phyloP scores from a whole-genome alignment of 2,797 vertebrate genomes.

The Propithecus perrieri region DNA sequence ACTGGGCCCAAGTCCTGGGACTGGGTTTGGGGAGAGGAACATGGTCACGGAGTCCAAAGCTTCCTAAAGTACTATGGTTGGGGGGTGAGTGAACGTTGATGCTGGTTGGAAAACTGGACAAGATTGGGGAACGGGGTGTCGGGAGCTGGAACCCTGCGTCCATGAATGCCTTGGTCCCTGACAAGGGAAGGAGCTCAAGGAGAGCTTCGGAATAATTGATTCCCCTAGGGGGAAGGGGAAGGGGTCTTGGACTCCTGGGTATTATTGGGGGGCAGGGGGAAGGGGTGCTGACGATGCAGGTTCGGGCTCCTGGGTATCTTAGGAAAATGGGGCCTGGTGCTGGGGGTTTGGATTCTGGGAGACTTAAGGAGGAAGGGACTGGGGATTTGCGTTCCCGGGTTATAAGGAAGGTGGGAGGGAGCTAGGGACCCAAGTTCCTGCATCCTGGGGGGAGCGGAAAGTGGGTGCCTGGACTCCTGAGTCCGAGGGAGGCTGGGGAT shows the following conservation, averaged over 20 bases:
- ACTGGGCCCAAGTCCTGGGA: background rate
- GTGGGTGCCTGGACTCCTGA: background rate
- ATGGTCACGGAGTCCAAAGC: background rate
- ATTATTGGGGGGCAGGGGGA: fast-evolving
- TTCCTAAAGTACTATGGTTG: background rate
- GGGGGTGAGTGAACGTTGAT: background rate
- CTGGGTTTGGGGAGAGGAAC: background rate
- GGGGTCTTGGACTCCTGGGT: background rate
- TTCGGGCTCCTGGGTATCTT: background rate
- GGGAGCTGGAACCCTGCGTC: background rate
- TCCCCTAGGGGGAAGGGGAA: background rate
- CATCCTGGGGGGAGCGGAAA: too few species aligned
- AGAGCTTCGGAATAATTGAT: background rate
- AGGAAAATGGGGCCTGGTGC: background rate
- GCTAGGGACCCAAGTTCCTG: background rate
- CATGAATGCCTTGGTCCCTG: background rate
- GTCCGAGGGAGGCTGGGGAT: too few species aligned
- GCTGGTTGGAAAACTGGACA: background rate
- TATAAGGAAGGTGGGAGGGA: background rate
- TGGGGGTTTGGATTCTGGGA: background rate
- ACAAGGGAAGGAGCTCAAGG: background rate
- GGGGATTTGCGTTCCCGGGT: background rate
- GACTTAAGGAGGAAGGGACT: background rate
- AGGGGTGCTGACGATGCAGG: background rate
- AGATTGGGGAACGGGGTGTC: background rate